A percentile compares a stretch with the other conserved stretches of the same genome.
These are phyloP conservation scores for Anaspis maculata DNA, from an alignment of 2,888 invertebrate genomes.

Conservation along the genomic window DNA sequence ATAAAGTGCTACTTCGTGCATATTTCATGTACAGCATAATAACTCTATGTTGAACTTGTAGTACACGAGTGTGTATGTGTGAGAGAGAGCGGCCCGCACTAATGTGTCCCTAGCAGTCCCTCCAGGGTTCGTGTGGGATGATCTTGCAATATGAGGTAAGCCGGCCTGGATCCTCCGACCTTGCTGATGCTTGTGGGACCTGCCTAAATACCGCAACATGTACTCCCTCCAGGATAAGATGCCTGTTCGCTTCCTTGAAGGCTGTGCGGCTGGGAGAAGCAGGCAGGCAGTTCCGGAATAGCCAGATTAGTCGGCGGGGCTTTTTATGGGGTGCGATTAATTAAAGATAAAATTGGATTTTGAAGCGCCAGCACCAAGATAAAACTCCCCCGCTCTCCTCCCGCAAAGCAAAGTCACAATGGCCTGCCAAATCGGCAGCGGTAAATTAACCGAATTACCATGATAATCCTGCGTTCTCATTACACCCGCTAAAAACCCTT, in stretches of 20 bases:
- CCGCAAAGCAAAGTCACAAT: constrained; percentile 5
- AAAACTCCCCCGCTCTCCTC: constrained; percentile 11
- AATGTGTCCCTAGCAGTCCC: constrained; percentile 18
- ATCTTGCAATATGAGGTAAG: constrained; percentile 20
- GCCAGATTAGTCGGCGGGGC: constrained; percentile 17
- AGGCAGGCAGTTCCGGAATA: constrained; percentile 10
- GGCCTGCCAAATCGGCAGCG: constrained; percentile 6
- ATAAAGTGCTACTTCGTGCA: constrained; percentile 9
- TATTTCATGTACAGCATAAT: constrained; percentile 14
- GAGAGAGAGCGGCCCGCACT: too few species aligned
- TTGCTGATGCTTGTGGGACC: constrained; percentile 24
- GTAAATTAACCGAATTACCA: constrained; percentile 6
- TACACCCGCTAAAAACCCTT: neutral
- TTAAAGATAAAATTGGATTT: constrained; percentile 19
- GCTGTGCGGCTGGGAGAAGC: constrained; percentile 5
- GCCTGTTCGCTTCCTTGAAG: constrained; percentile 13
- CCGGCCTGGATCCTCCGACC: constrained; percentile 21
- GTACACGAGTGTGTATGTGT: too few species aligned
- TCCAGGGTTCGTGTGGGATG: constrained; percentile 18
- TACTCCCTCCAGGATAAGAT: constrained; percentile 20
- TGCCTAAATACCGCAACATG: constrained; percentile 30
- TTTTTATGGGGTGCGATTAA: constrained; percentile 23
- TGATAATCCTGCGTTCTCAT: neutral
- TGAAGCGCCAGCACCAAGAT: constrained; percentile 11
- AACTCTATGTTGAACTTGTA: constrained; percentile 14